phyloP scores from a whole-genome alignment of 2,888 invertebrate species.

The Tyria jacobaeae region DNA sequence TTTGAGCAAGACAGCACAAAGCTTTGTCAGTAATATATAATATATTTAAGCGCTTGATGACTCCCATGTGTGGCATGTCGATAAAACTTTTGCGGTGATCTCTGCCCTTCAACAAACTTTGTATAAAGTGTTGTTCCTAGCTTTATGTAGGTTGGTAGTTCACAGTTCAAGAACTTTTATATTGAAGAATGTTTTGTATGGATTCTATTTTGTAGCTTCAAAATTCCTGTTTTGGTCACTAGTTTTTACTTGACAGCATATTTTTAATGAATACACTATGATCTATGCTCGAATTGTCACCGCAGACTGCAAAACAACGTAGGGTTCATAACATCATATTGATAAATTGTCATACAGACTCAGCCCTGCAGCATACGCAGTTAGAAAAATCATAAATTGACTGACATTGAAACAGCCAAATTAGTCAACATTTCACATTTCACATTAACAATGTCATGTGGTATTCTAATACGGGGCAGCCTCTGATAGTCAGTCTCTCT shows the following conservation, averaged over 20 bases:
- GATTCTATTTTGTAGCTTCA: background rate
- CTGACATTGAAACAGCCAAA: too few relatives aligned
- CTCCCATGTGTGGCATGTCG: slow-evolving; percentile 5
- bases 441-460: too few relatives aligned
- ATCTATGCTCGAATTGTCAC: too few relatives aligned
- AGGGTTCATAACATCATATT: too few relatives aligned
- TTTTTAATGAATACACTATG: too few relatives aligned
- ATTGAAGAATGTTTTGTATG: background rate
- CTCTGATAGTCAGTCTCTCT: too few relatives aligned
- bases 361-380: too few relatives aligned
- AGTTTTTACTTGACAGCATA: background rate
- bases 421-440: too few relatives aligned
- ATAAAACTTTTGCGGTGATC: slow-evolving; percentile 6
- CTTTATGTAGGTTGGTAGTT: background rate
- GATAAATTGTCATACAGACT: too few relatives aligned
- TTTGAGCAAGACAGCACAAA: slow-evolving; percentile 5
- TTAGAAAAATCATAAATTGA: too few relatives aligned
- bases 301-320: too few relatives aligned
- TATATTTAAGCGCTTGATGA: background rate
- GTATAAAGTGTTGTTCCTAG: slow-evolving; percentile 1
- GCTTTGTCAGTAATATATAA: slow-evolving; percentile 7
- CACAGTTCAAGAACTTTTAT: background rate
- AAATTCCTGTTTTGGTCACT: background rate
- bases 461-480: too few relatives aligned
- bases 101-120: background rate